A percentile compares a stretch with the other conserved stretches of the same genome.
Evolutionary conservation across 2,113 vertebrate genomes (phyloP).

Genomic region (Mesembrinibis cayennensis): DNA sequence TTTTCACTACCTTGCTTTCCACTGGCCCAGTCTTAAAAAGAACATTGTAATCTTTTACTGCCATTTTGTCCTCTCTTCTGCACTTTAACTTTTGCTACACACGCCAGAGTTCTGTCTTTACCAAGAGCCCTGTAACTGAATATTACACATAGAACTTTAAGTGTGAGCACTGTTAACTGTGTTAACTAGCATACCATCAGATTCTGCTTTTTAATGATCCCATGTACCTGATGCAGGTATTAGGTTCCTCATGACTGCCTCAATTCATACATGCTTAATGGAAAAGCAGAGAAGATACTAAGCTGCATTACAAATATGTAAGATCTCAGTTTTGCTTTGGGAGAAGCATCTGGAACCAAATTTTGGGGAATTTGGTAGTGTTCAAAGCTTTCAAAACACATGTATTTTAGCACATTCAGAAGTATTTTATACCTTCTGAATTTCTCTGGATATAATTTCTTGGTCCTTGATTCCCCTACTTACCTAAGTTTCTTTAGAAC

Average conservation of each 20-base stretch:
- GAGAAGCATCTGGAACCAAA: neutral
- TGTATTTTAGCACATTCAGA: neutral
- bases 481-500: neutral
- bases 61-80: neutral
- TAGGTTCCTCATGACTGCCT: neutral
- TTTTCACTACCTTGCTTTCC: neutral
- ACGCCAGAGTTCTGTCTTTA: neutral
- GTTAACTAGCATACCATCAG: neutral
- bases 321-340: neutral
- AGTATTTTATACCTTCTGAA: neutral
- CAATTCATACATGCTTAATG: neutral
- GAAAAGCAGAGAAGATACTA: neutral
- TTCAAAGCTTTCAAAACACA: neutral
- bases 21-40: neutral
- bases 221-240: neutral
- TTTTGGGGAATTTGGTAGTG: neutral
- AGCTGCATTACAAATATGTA: neutral
- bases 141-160: neutral
- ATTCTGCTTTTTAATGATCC: neutral
- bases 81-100: neutral
- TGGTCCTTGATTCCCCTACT: neutral
- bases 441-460: neutral
- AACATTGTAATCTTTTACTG: neutral
- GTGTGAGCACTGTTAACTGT: neutral
- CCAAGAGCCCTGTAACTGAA: neutral